A percentile compares a stretch with the other conserved stretches of the same genome.
phyloP scores from a whole-genome alignment of 2,888 invertebrate species.

The Deladenus siricidicola region DNA sequence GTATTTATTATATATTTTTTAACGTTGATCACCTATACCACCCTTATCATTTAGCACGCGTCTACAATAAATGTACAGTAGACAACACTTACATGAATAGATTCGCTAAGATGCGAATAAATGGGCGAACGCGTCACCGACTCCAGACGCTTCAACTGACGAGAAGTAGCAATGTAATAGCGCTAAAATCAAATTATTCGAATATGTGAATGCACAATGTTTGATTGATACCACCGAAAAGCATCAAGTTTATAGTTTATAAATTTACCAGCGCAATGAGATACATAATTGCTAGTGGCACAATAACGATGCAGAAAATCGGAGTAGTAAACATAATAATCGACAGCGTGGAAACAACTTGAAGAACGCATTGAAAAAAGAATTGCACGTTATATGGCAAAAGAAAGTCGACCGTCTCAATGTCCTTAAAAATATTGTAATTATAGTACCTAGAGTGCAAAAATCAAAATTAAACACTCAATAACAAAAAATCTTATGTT shows the following conservation, averaged over 20 bases:
- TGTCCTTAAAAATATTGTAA: constrained; percentile 32
- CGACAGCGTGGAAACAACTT: constrained; percentile 47
- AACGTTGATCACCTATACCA: no score
- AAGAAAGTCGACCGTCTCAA: constrained; percentile 50
- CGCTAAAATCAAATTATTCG: constrained; percentile 61
- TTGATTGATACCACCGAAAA: not conserved
- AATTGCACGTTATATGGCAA: constrained; percentile 51
- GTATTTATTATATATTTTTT: not conserved
- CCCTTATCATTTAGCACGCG: not conserved
- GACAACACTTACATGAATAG: constrained; percentile 35
- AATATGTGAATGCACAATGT: no score
- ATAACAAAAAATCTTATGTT: not conserved
- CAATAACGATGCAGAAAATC: constrained; percentile 45
- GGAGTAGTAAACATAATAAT: constrained; percentile 52
- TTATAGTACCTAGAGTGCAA: not conserved
- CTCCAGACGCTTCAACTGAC: constrained; percentile 62
- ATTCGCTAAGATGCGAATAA: constrained; percentile 52
- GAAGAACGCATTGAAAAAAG: constrained; percentile 47
- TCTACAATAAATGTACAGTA: not conserved
- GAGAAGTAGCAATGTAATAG: constrained; percentile 85
- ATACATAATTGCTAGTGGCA: constrained; percentile 47
- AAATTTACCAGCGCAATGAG: constrained; percentile 45
- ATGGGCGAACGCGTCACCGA: constrained; percentile 53
- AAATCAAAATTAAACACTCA: not conserved
- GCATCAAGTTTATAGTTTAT: no score